Percentiles rank a stretch among this genome's conserved stretches.
Evolutionary conservation across 92 coral and sea anemone species (phyloP).

Genomic region (Ricordea florida): DNA sequence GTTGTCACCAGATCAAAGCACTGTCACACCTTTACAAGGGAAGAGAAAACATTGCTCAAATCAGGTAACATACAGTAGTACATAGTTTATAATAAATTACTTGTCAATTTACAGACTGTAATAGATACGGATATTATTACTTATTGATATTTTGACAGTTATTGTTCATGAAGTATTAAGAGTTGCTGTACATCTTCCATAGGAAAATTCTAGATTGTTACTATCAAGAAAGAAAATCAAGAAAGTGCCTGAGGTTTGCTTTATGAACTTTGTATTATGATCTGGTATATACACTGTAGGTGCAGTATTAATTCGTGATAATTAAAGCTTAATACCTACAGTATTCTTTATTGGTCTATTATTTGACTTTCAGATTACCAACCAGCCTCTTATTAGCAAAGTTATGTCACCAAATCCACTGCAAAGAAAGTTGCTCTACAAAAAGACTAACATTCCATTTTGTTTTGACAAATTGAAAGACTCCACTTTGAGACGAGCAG

Average conservation of each 20-base stretch:
- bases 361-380: constrained; percentile 60
- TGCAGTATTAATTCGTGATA: too few species aligned
- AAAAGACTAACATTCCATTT: constrained; percentile 60
- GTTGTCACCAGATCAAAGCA: not conserved
- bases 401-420: constrained; percentile 67
- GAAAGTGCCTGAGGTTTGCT: constrained; percentile 61
- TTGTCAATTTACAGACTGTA: too few species aligned
- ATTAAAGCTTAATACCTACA: too few species aligned
- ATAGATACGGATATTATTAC: too few species aligned
- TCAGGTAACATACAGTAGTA: too few species aligned
- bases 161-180: too few species aligned
- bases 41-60: constrained; percentile 70
- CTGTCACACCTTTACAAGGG: constrained; percentile 29
- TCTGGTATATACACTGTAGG: not conserved
- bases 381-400: constrained; percentile 80
- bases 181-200: not conserved
- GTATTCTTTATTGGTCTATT: too few species aligned
- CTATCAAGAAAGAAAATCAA: constrained; percentile 67
- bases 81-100: too few species aligned
- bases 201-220: constrained; percentile 21
- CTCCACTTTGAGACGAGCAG: not conserved
- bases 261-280: not conserved
- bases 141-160: too few species aligned
- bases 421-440: constrained; percentile 57
- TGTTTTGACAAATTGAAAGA: constrained; percentile 36